These are phyloP conservation scores for Spicauda simplicius DNA, from an alignment of 2,888 invertebrate genomes.

Conservation along the genomic window DNA sequence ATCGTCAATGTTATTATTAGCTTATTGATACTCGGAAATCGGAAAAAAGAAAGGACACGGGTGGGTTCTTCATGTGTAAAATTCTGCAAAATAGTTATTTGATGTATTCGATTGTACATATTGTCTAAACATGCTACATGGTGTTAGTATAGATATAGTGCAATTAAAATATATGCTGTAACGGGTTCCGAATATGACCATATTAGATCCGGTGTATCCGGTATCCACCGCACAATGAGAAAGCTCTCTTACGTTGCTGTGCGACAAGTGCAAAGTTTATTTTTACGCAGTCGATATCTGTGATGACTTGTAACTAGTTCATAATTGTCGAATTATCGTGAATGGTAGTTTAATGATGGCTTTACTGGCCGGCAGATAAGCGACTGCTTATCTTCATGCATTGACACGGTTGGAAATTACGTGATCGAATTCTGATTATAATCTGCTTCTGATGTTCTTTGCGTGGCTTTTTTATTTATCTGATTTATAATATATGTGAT, in stretches of 20 bases:
- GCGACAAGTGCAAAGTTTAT: conserved; percentile 19
- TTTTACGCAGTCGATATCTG: conserved; percentile 11
- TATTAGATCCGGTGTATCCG: not conserved
- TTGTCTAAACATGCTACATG: too few relatives aligned
- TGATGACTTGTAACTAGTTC: conserved; percentile 50
- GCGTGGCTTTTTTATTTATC: not conserved
- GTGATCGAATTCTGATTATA: conserved; percentile 12
- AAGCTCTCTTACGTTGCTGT: not conserved
- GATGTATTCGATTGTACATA: too few relatives aligned
- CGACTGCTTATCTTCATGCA: conserved; percentile 59
- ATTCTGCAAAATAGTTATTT: too few relatives aligned
- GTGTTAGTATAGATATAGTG: too few relatives aligned
- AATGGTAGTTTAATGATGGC: conserved; percentile 63
- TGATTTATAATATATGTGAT: not conserved
- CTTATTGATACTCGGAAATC: too few relatives aligned
- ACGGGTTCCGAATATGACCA: not conserved
- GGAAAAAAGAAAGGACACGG: too few relatives aligned
- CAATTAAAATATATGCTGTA: not conserved
- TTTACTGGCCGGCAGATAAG: conserved; percentile 56
- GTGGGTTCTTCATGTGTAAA: too few relatives aligned
- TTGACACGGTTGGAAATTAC: conserved; percentile 43
- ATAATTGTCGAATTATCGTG: conserved; percentile 70
- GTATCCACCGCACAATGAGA: not conserved
- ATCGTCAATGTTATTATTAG: not conserved
- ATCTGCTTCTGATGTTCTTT: not conserved